Percentiles rank a stretch among this genome's conserved stretches.
Evolutionary conservation across 2,797 vertebrate species (phyloP).

Genomic region (Acipenser ruthenus): DNA sequence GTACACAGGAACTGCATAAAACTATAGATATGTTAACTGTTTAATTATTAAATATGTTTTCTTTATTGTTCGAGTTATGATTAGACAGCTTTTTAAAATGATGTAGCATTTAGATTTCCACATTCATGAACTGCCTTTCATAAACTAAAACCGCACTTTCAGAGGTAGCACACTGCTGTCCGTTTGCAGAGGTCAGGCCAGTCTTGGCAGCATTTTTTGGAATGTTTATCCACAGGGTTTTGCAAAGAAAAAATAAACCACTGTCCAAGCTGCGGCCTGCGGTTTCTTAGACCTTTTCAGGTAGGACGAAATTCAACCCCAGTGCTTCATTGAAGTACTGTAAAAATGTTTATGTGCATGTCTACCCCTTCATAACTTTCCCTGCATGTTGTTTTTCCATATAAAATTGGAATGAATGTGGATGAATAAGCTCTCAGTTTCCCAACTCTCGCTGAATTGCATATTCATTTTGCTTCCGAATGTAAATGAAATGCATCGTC

Average conservation of each 20-base stretch:
- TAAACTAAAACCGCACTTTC: slow-evolving; percentile 25
- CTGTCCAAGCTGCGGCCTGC: slow-evolving; percentile 24
- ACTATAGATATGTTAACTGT: no score
- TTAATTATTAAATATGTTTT: no score
- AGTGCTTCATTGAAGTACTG: slow-evolving; percentile 31
- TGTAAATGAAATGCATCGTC: background rate
- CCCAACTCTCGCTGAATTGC: background rate
- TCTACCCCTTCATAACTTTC: slow-evolving; percentile 47
- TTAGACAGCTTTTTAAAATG: slow-evolving; percentile 12
- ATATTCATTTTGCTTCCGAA: background rate
- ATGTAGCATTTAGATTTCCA: slow-evolving; percentile 52
- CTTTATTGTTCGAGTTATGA: no score
- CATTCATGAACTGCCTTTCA: slow-evolving; percentile 61
- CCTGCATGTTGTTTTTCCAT: slow-evolving; percentile 45
- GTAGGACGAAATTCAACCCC: slow-evolving; percentile 13
- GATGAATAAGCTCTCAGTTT: background rate
- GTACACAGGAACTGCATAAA: no score
- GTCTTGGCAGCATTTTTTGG: slow-evolving; percentile 37
- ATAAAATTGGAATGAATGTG: slow-evolving; percentile 37
- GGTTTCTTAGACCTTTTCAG: slow-evolving; percentile 16
- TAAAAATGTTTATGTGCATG: slow-evolving; percentile 52
- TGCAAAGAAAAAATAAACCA: slow-evolving; percentile 45
- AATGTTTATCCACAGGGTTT: slow-evolving; percentile 46
- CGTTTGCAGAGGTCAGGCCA: slow-evolving; percentile 40
- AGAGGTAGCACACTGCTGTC: slow-evolving; percentile 45